These are phyloP conservation scores for Garrulus glandarius DNA, from an alignment of 2,797 vertebrate genomes.

Conservation along the genomic window DNA sequence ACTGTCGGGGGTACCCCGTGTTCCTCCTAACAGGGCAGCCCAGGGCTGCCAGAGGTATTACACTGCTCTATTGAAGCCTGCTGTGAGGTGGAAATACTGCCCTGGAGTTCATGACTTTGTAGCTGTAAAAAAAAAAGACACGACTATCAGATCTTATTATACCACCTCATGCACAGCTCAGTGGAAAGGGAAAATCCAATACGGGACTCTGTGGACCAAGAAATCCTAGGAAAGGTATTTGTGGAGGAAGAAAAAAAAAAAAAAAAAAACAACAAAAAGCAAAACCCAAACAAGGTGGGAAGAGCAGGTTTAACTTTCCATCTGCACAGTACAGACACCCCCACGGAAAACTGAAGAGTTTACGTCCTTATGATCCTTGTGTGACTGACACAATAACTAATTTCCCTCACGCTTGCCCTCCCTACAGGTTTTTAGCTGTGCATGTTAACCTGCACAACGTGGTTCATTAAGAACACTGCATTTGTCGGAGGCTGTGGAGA, in stretches of 20 bases:
- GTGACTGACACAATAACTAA: background rate
- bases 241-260: background rate
- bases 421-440: background rate
- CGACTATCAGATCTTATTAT: background rate
- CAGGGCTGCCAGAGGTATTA: constrained; percentile 13
- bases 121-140: background rate
- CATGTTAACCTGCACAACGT: background rate
- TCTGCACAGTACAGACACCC: background rate
- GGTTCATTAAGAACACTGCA: background rate
- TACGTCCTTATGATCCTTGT: background rate
- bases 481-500: background rate
- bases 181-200: background rate
- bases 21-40: background rate
- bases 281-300: background rate
- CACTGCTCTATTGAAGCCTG: constrained; percentile 16
- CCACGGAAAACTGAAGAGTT: background rate
- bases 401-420: background rate
- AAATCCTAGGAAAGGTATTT: background rate
- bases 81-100: constrained; percentile 47
- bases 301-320: background rate
- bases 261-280: background rate
- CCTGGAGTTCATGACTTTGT: constrained; percentile 7
- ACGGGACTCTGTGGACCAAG: background rate
- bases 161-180: background rate
- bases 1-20: background rate